These are phyloP conservation scores for Onychorhynchus coronatus DNA, from an alignment of 2,113 vertebrate species.

Conservation along the genomic window DNA sequence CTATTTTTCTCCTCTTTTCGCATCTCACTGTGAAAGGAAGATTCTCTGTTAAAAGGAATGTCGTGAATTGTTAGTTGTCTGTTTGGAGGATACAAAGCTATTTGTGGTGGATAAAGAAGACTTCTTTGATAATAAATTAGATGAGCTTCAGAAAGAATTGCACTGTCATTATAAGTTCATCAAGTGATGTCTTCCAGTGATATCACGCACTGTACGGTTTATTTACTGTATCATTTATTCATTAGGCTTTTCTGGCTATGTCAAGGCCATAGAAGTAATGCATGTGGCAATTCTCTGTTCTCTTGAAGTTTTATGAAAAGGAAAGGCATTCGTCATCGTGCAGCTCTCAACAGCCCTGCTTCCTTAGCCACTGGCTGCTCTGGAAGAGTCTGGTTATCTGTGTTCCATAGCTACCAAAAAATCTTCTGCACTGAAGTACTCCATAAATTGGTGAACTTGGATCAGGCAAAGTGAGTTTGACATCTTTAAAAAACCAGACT, in stretches of 20 bases:
- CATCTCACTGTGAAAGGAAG: constrained; percentile 1
- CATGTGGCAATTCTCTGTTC: background rate
- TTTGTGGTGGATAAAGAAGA: constrained; percentile 70
- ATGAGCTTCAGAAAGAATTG: constrained; percentile 63
- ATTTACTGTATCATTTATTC: background rate
- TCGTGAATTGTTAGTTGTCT: constrained; percentile 58
- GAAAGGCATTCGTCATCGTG: background rate
- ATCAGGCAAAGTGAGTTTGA: background rate
- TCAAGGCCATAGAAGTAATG: background rate
- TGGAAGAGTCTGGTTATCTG: background rate
- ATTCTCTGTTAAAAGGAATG: constrained; percentile 45
- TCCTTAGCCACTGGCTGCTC: background rate
- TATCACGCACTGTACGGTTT: background rate
- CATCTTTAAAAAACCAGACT: background rate
- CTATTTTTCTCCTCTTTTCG: background rate
- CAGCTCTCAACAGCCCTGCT: background rate
- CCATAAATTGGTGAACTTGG: background rate
- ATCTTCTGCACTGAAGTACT: background rate
- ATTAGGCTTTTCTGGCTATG: background rate
- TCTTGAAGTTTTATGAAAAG: background rate
- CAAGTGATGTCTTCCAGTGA: constrained; percentile 37
- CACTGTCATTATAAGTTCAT: constrained; percentile 47
- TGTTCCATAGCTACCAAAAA: background rate
- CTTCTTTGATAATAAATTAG: constrained; percentile 59
- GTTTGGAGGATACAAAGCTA: constrained; percentile 71